phyloP scores from a whole-genome alignment of 2,888 invertebrate species.

The Cosmorhoe ocellata region DNA sequence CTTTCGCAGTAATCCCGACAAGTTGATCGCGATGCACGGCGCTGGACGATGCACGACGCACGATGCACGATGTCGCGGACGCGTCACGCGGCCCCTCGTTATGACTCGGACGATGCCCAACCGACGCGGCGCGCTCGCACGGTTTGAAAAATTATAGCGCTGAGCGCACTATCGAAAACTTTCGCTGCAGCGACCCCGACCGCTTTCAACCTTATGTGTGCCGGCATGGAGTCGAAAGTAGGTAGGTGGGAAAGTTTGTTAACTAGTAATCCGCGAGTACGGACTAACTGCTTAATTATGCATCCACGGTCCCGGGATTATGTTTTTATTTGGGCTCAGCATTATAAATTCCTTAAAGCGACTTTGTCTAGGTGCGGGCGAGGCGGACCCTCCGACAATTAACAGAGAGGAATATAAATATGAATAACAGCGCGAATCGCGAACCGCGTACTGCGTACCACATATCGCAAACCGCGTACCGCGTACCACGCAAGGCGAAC shows the following conservation, averaged over 20 bases:
- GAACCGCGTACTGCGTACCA: no score
- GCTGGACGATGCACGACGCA: no score
- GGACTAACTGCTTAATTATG: conserved; percentile 70
- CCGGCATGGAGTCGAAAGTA: conserved; percentile 3
- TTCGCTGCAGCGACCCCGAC: background rate
- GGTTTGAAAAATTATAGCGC: conserved; percentile 28
- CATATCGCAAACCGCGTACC: no score
- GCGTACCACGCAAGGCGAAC: no score
- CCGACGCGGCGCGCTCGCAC: conserved; percentile 13
- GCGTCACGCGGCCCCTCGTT: conserved; percentile 1
- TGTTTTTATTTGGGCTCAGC: conserved; percentile 64
- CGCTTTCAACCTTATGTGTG: conserved; percentile 5
- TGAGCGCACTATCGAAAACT: conserved; percentile 28
- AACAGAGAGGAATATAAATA: conserved; percentile 6
- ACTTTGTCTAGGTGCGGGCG: conserved; percentile 43
- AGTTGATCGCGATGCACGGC: conserved; percentile 31
- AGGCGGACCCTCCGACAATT: conserved; percentile 14
- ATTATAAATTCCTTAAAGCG: conserved; percentile 65
- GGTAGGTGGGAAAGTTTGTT: conserved; percentile 24
- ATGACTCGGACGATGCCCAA: conserved; percentile 27
- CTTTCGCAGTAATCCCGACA: conserved; percentile 29
- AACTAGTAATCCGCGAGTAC: conserved; percentile 53
- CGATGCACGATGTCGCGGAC: no score
- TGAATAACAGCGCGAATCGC: background rate
- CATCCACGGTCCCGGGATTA: conserved; percentile 57